Evolutionary conservation across 2,113 vertebrate genomes (phyloP).

Genomic region (Gambusia affinis): DNA sequence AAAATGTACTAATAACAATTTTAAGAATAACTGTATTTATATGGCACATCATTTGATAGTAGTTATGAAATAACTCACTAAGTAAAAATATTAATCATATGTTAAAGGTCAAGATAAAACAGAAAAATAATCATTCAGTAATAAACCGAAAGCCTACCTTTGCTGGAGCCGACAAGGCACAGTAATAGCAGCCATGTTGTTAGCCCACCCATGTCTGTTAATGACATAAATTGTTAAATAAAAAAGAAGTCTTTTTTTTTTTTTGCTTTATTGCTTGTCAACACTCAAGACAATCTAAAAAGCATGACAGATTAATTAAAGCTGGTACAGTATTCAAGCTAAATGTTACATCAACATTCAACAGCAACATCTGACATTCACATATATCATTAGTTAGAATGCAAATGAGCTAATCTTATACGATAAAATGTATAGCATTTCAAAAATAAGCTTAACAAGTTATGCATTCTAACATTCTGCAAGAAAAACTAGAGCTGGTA

Average conservation of each 20-base stretch:
- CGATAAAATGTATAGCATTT: too few relatives aligned
- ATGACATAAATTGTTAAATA: background rate
- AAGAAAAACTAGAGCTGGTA: background rate
- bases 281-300: background rate
- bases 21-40: too few relatives aligned
- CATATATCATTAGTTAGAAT: too few relatives aligned
- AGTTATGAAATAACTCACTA: too few relatives aligned
- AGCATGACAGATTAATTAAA: background rate
- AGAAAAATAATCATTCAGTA: background rate
- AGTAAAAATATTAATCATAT: background rate
- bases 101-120: background rate
- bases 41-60: too few relatives aligned
- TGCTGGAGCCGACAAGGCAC: conserved; percentile 42
- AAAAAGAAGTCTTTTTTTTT: background rate
- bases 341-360: background rate
- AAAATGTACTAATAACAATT: background rate
- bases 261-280: background rate
- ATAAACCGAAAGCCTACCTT: conserved; percentile 54
- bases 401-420: too few relatives aligned
- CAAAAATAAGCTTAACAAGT: background rate
- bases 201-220: conserved; percentile 56
- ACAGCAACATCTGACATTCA: too few relatives aligned
- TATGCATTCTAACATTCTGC: background rate
- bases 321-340: too few relatives aligned
- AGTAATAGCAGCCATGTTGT: conserved; percentile 51